phyloP scores from a whole-genome alignment of 1,140 invertebrate species.

The Meloidogyne hapla region DNA sequence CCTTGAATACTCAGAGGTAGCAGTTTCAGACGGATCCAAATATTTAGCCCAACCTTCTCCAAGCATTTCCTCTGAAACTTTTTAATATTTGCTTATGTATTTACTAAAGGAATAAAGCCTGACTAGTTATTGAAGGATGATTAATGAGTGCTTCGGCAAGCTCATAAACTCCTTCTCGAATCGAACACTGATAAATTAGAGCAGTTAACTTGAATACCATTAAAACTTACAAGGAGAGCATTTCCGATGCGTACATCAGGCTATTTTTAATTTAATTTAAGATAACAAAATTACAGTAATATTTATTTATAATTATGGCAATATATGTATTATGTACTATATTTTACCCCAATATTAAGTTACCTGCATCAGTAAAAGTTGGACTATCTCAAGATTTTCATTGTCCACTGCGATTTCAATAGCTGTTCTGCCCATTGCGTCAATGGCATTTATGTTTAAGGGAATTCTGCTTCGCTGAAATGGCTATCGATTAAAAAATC shows the following conservation, averaged over 20 bases:
- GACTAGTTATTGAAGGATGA: slow-evolving; percentile 67
- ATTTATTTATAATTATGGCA: too few species aligned
- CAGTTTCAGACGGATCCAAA: slow-evolving; percentile 63
- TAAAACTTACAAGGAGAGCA: slow-evolving; percentile 61
- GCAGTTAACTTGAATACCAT: background rate
- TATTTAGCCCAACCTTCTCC: slow-evolving; percentile 65
- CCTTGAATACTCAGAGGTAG: slow-evolving; percentile 67
- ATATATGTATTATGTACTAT: too few species aligned
- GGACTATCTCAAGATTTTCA: slow-evolving; percentile 67
- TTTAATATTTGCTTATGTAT: background rate
- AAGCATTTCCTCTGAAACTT: slow-evolving; percentile 64
- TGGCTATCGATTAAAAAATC: background rate
- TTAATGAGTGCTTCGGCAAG: slow-evolving; percentile 67
- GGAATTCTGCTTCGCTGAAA: slow-evolving; percentile 52
- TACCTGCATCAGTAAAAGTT: slow-evolving; percentile 66
- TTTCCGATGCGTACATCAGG: slow-evolving; percentile 67
- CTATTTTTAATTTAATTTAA: background rate
- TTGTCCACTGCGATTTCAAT: slow-evolving; percentile 69
- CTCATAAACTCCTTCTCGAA: slow-evolving; percentile 68
- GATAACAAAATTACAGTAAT: too few species aligned
- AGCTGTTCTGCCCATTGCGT: slow-evolving; percentile 69
- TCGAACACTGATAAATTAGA: slow-evolving; percentile 64
- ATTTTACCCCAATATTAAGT: too few species aligned
- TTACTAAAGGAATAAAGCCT: background rate
- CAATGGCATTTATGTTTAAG: slow-evolving; percentile 70